These are phyloP conservation scores for Strix uralensis DNA, from an alignment of 2,113 vertebrate species.

Conservation along the genomic window DNA sequence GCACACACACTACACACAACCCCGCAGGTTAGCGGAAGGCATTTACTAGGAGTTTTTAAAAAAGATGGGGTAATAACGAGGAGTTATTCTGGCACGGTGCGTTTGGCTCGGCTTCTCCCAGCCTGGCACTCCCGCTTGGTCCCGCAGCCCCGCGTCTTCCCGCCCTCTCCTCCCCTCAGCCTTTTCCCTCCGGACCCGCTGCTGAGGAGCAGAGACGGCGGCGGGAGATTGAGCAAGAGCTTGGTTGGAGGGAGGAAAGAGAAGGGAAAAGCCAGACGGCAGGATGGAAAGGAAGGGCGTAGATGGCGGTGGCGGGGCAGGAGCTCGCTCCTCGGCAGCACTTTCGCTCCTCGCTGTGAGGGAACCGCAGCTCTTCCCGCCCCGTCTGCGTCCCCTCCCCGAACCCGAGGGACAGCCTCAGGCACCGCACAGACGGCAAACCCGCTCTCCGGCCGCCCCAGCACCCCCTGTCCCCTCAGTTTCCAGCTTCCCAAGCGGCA, in stretches of 20 bases:
- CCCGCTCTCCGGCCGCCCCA: not conserved
- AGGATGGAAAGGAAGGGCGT: too few relatives aligned
- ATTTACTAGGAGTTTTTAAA: not conserved
- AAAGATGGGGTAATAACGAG: not conserved
- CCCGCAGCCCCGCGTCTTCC: not conserved
- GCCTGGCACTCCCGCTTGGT: not conserved
- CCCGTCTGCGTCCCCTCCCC: not conserved
- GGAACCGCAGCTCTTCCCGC: not conserved
- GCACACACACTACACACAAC: rapidly evolving
- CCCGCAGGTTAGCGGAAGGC: not conserved
- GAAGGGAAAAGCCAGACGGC: too few relatives aligned
- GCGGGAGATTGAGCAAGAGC: not conserved
- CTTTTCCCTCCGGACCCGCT: not conserved
- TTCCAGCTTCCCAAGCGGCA: not conserved
- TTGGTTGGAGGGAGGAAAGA: too few relatives aligned
- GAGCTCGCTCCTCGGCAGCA: not conserved
- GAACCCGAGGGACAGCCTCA: not conserved
- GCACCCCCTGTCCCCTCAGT: not conserved
- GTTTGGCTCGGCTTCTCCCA: too few relatives aligned
- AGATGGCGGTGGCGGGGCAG: not conserved
- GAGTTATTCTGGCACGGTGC: not conserved
- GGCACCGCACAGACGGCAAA: not conserved
- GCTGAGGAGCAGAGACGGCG: not conserved
- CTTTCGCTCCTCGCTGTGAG: too few relatives aligned
- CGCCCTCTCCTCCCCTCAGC: not conserved